Conservation (phyloP, 2,888 invertebrate species). For the Trachelus tabidus region DNA sequence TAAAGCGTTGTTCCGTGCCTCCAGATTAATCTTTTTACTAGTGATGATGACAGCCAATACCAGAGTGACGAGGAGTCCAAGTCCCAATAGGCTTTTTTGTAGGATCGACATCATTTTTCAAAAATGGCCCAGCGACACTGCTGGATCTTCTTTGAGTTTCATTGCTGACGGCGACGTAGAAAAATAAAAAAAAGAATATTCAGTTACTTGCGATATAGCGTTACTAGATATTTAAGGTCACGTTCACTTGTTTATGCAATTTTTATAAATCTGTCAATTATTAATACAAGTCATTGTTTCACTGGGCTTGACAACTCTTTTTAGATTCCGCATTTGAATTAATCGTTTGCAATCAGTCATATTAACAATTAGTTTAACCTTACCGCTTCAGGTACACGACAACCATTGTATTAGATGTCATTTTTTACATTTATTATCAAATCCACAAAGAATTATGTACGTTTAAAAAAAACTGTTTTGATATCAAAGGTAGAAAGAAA, state of each 20-base stretch:
- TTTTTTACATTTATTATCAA: not conserved
- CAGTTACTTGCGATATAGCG: not conserved
- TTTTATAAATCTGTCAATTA: not conserved
- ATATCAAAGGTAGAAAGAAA: not conserved
- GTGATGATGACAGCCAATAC: conserved; percentile 33
- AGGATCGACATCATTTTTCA: conserved; percentile 22
- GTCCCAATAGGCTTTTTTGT: conserved; percentile 37
- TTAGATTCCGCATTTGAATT: not conserved
- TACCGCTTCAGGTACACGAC: not conserved
- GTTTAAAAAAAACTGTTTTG: not conserved
- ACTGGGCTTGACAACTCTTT: not conserved
- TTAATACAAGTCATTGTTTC: not conserved
- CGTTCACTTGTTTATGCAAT: not conserved
- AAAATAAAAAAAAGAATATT: not conserved
- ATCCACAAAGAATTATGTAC: not conserved
- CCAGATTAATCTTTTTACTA: conserved; percentile 29
- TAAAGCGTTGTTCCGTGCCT: conserved; percentile 31
- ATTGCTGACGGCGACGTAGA: not conserved
- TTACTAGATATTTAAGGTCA: not conserved
- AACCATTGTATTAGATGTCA: not conserved
- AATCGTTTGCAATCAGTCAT: not conserved
- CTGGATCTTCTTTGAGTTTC: not conserved
- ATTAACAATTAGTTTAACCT: not conserved
- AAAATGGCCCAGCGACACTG: not conserved
- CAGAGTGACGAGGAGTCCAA: conserved; percentile 33